phyloP scores from a whole-genome alignment of 2,797 vertebrate species.

The Intellagama lesueurii region DNA sequence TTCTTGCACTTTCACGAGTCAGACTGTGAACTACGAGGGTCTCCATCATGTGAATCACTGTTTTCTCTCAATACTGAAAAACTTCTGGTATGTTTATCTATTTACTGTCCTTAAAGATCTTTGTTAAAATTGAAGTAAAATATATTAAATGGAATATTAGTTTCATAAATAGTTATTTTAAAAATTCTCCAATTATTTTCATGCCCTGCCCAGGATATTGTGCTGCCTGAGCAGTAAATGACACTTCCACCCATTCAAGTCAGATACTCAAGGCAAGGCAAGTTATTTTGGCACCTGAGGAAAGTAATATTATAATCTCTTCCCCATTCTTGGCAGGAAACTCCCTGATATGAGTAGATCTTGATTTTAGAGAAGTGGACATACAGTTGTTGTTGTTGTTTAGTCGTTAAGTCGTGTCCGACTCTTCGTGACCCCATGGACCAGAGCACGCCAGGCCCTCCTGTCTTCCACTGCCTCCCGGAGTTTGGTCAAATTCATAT shows the following conservation, averaged over 20 bases:
- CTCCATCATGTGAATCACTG: constrained; percentile 89
- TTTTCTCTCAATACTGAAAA: constrained; percentile 95
- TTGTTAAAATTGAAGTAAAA: not conserved
- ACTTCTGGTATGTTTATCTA: constrained; percentile 85
- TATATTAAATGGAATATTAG: not conserved
- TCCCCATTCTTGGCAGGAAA: not conserved
- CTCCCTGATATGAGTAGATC: too few relatives aligned
- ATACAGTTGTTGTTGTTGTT: too few relatives aligned
- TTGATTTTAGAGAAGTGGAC: too few relatives aligned
- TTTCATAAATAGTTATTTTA: not conserved
- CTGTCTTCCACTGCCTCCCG: too few relatives aligned
- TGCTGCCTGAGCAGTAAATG: not conserved
- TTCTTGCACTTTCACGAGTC: constrained; percentile 91
- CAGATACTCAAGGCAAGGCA: not conserved
- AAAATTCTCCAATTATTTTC: not conserved
- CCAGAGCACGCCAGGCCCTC: too few relatives aligned
- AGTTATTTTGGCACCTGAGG: not conserved
- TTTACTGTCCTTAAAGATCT: not conserved
- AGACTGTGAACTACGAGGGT: constrained; percentile 90
- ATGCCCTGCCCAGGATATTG: not conserved
- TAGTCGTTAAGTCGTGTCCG: too few relatives aligned
- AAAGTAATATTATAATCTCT: not conserved
- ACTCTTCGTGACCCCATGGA: too few relatives aligned
- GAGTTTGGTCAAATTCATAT: too few relatives aligned
- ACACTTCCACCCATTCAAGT: not conserved